phyloP scores from a whole-genome alignment of 2,797 vertebrate genomes.

The Pseudomugil gertrudae region DNA sequence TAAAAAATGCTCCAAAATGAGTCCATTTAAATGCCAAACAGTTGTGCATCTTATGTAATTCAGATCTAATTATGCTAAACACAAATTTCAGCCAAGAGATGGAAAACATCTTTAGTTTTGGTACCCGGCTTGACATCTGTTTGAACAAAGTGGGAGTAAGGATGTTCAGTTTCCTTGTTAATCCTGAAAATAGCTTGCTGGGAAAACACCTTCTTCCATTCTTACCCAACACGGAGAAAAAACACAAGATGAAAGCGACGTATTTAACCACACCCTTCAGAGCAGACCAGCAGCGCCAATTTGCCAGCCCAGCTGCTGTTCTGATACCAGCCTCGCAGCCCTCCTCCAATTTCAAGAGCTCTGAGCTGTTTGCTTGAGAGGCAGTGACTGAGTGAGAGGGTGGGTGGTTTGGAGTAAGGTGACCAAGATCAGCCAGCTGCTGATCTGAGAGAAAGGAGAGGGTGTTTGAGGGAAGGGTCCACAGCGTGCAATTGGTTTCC shows the following conservation, averaged over 20 bases:
- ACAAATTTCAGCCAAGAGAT: not conserved
- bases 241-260: slow-evolving; percentile 70
- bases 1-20: slow-evolving; percentile 27
- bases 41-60: slow-evolving; percentile 21
- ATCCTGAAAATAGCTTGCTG: slow-evolving; percentile 52
- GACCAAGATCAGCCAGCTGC: slow-evolving; percentile 68
- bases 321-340: slow-evolving; percentile 27
- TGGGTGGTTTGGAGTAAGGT: slow-evolving; percentile 70
- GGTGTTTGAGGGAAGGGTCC: slow-evolving; percentile 47
- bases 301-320: slow-evolving; percentile 57
- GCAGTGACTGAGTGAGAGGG: slow-evolving; percentile 78
- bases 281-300: slow-evolving; percentile 72
- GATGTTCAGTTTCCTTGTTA: slow-evolving; percentile 68
- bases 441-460: slow-evolving; percentile 76
- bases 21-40: slow-evolving; percentile 18
- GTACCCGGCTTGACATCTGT: slow-evolving; percentile 12
- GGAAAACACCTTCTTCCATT: slow-evolving; percentile 79
- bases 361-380: slow-evolving; percentile 47
- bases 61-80: not conserved
- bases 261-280: slow-evolving; percentile 80
- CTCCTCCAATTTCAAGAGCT: slow-evolving; percentile 38
- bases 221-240: slow-evolving; percentile 80
- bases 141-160: slow-evolving; percentile 19
- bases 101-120: slow-evolving; percentile 27
- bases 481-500: slow-evolving; percentile 7